phyloP scores from a whole-genome alignment of 2,888 invertebrate species.

The Perizoma affinitatum region DNA sequence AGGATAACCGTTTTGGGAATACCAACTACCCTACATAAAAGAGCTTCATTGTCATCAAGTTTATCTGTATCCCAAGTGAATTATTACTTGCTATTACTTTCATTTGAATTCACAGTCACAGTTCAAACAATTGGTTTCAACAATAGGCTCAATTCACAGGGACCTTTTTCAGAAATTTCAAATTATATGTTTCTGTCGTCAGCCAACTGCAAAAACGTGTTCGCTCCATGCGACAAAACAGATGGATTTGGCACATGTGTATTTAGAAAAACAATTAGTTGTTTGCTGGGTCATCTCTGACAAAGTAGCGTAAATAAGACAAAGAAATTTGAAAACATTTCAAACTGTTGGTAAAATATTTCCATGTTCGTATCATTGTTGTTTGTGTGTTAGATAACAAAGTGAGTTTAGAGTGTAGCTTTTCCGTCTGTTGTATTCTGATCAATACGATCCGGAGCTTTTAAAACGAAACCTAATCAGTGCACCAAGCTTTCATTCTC shows the following conservation, averaged over 20 bases:
- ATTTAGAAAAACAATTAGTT: constrained; percentile 3
- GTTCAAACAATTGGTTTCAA: constrained; percentile 33
- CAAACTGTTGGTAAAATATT: background rate
- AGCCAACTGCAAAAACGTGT: constrained; percentile 17
- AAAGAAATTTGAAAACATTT: too few species aligned
- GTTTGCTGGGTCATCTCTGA: background rate
- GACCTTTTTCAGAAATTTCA: constrained; percentile 19
- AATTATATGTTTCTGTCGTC: constrained; percentile 22
- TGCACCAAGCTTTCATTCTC: constrained; percentile 11
- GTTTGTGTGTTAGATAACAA: constrained; percentile 1
- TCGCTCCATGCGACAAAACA: constrained; percentile 11
- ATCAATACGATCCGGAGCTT: constrained; percentile 16
- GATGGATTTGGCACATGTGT: background rate
- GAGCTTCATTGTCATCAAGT: constrained; percentile 12
- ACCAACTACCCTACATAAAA: background rate
- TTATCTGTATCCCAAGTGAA: constrained; percentile 22
- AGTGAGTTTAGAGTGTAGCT: constrained; percentile 9
- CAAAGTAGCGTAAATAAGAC: background rate
- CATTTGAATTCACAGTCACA: constrained; percentile 25
- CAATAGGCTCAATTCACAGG: constrained; percentile 26
- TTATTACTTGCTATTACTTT: constrained; percentile 32
- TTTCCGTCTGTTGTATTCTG: constrained; percentile 9
- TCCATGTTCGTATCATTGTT: background rate
- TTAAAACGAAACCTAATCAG: constrained; percentile 18
- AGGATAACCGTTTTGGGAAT: too few species aligned